Base-by-base conservation (phyloP, 2,797 vertebrate species). In the Neosilurus hyrtlii region DNA sequence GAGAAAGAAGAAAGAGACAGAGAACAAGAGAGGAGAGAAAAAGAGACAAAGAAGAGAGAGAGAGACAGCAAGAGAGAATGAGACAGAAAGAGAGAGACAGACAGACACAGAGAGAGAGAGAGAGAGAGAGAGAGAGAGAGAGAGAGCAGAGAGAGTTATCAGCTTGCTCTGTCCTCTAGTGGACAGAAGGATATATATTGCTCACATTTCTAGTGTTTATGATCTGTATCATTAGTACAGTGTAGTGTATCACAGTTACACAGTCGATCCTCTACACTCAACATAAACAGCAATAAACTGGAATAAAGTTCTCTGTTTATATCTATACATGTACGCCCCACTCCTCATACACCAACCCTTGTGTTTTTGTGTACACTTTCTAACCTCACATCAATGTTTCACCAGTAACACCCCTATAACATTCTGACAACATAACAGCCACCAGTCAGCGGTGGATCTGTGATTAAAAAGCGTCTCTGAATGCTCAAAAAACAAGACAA, bases 101-200 rank as follows among this genome's bases (percentile, higher is more conserved):
- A 26, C n/a, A 65, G n/a, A 65, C 7, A 63, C 79, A 54, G 18
- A 30, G 12, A 78, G 16, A 51, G 51, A 51, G 6, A 52, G 70
- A 72, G 70, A 52, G 70, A 72, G 68, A 71, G 22, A 52, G 18
- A 68, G 66, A 20, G 18, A 68, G 18, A 63, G 61, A 61, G 14
- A 81, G 9, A 37, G 24, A 37, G 10, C 2, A 10, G 57, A 26
- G 24, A 1, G n/a, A 49, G 79, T 9, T 8, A 61, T 62, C 43
- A 62, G 66, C 37, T 75, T 87, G 56, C 85, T 54, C 88, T 90
- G 86, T 83, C 89, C 90, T 88, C 92, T 81, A 86, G 89, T 91
- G 91, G 89, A 84, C 7, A 63, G 62, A 66, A 7, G 1, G 0
- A 56, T 14, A 3, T 7, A 82, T 9, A 49, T 54, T 22, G n/a